These are phyloP conservation scores for Parauchenoglanis punctatus DNA, from an alignment of 2,797 vertebrate genomes.

Conservation along the genomic window DNA sequence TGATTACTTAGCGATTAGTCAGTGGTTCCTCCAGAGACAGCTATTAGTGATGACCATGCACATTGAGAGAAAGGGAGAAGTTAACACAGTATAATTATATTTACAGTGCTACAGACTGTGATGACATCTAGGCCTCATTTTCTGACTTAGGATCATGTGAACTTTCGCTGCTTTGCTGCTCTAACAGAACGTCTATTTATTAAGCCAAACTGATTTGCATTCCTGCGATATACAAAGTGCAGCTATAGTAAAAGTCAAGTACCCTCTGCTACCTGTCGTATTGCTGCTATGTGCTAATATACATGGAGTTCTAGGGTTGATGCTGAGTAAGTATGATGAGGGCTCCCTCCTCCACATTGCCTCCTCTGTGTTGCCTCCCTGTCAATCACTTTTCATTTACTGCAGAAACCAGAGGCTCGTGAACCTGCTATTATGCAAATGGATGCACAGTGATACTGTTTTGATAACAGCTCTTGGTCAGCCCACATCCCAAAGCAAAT, in stretches of 20 bases:
- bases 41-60: conserved; percentile 55
- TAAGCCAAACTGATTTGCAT: conserved; percentile 30
- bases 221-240: conserved; percentile 27
- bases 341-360: conserved; percentile 56
- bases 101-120: conserved; percentile 24
- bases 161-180: conserved; percentile 22
- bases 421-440: conserved; percentile 94
- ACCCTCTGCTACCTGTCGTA: conserved; percentile 36
- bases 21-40: conserved; percentile 58
- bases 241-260: conserved; percentile 38
- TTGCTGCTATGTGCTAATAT: conserved; percentile 47
- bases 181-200: conserved; percentile 30
- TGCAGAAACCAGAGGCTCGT: conserved; percentile 88
- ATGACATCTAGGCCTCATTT: conserved; percentile 21
- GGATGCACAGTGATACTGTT: conserved; percentile 83
- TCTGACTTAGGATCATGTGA: conserved; percentile 1
- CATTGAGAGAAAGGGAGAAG: conserved; percentile 40
- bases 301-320: conserved; percentile 64
- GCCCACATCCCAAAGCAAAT: conserved; percentile 67
- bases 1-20: conserved; percentile 85
- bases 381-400: conserved; percentile 66
- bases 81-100: conserved; percentile 42
- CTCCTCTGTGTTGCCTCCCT: conserved; percentile 54
- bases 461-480: conserved; percentile 76
- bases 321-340: conserved; percentile 60